Conservation (phyloP, 2,113 vertebrate species). For the Aspidoscelis tigris region DNA sequence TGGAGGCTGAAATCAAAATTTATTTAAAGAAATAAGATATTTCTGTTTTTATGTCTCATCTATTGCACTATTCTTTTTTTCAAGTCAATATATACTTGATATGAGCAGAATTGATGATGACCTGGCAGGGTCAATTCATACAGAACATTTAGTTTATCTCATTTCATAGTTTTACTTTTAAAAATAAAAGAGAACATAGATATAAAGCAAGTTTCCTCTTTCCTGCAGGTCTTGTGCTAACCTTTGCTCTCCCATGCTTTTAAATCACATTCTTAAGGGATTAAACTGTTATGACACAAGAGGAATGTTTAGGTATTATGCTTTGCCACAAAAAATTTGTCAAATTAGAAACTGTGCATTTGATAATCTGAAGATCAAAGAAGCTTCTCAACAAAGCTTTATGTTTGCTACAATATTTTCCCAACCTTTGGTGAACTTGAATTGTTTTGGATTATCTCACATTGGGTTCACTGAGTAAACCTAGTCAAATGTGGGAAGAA, state of each 20-base stretch:
- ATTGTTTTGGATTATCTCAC: conserved; percentile 86
- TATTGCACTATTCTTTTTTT: conserved; percentile 42
- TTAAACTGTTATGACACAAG: conserved; percentile 83
- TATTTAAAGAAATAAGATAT: conserved; percentile 27
- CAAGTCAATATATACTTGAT: conserved; percentile 39
- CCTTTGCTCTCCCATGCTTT: conserved; percentile 73
- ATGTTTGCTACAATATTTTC: conserved; percentile 78
- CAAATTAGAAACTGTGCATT: conserved; percentile 83
- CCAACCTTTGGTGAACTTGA: conserved; percentile 81
- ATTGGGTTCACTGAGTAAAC: conserved; percentile 80
- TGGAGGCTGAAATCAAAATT: conserved; percentile 4
- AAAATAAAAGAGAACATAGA: conserved; percentile 54
- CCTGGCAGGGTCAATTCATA: conserved; percentile 56
- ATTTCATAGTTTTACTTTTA: conserved; percentile 67
- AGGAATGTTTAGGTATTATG: conserved; percentile 83
- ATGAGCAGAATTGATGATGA: conserved; percentile 67
- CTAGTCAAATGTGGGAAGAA: conserved; percentile 77
- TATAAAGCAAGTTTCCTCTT: conserved; percentile 71
- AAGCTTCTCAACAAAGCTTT: conserved; percentile 80
- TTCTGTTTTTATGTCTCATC: conserved; percentile 20
- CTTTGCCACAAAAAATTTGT: conserved; percentile 82
- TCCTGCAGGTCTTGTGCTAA: conserved; percentile 73
- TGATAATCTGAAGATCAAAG: conserved; percentile 87
- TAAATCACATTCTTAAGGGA: conserved; percentile 84
- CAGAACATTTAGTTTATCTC: conserved; percentile 61